Evolutionary conservation across 1,140 invertebrate genomes (phyloP).

Genomic region (Cepaea nemoralis): DNA sequence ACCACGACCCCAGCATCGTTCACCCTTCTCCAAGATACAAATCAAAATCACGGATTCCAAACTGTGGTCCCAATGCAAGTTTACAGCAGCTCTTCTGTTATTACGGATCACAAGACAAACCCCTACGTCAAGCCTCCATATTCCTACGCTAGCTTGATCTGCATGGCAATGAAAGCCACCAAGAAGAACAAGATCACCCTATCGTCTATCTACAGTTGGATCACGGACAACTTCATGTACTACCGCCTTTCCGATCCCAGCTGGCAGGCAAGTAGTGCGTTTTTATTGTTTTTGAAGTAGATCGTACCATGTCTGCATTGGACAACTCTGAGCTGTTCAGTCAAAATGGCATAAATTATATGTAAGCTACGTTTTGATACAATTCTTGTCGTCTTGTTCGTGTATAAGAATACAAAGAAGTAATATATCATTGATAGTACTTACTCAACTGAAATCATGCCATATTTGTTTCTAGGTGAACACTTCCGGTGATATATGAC

Average conservation of each 20-base stretch:
- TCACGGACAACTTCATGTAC: slow-evolving; percentile 90
- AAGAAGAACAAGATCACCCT: slow-evolving; percentile 93
- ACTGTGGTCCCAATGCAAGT: slow-evolving; percentile 49
- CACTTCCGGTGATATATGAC: too few relatives aligned
- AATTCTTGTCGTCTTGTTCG: too few relatives aligned
- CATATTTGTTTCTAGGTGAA: too few relatives aligned
- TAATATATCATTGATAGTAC: too few relatives aligned
- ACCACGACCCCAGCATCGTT: not conserved
- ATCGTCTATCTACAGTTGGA: slow-evolving; percentile 92
- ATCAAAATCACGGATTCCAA: slow-evolving; percentile 56
- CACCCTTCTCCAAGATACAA: slow-evolving; percentile 16
- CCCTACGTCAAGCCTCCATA: slow-evolving; percentile 90
- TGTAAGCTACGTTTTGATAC: too few relatives aligned
- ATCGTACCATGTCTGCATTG: too few relatives aligned
- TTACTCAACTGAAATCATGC: too few relatives aligned
- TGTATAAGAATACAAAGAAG: too few relatives aligned
- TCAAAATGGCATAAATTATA: too few relatives aligned
- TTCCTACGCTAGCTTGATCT: slow-evolving; percentile 91
- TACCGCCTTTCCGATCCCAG: slow-evolving; percentile 87
- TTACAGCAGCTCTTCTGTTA: not conserved
- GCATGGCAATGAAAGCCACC: slow-evolving; percentile 89
- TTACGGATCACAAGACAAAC: slow-evolving; percentile 81
- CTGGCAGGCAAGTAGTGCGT: slow-evolving; percentile 83
- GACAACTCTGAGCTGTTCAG: too few relatives aligned
- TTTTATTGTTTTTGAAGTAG: too few relatives aligned